Percentiles rank a stretch among this genome's conserved stretches.
phyloP scores from a whole-genome alignment of 2,888 invertebrate species.

The Teleogryllus oceanicus region DNA sequence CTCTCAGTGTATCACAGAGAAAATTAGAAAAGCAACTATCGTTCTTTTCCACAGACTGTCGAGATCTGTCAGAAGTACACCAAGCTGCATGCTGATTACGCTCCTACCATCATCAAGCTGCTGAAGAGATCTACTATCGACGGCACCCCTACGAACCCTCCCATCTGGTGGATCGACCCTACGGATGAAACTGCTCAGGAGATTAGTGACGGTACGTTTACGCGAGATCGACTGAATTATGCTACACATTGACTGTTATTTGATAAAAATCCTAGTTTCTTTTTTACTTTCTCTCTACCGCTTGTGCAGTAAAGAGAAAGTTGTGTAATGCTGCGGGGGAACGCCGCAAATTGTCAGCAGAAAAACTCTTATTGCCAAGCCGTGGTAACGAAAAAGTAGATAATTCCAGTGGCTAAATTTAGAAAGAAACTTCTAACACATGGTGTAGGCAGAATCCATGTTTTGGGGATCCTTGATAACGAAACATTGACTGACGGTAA shows the following conservation, averaged over 20 bases:
- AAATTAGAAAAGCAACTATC: neutral
- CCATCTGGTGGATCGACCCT: constrained; percentile 83
- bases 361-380: too few relatives aligned
- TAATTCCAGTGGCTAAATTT: too few relatives aligned
- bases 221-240: neutral
- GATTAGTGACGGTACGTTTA: constrained; percentile 47
- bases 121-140: constrained; percentile 55
- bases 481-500: too few relatives aligned
- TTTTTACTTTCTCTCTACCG: neutral
- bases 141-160: constrained; percentile 72
- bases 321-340: too few relatives aligned
- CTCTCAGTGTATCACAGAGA: too few relatives aligned
- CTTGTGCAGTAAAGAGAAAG: too few relatives aligned
- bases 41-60: constrained; percentile 53
- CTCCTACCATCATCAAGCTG: constrained; percentile 56
- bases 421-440: too few relatives aligned
- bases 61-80: constrained; percentile 62
- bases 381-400: too few relatives aligned
- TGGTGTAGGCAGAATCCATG: too few relatives aligned
- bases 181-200: constrained; percentile 56
- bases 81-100: constrained; percentile 60
- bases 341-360: too few relatives aligned
- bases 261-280: neutral
- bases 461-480: too few relatives aligned
- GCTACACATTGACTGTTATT: neutral